Evolutionary conservation across 53 echinoderm and acorn worm species (phyloP).

Genomic region (Mesocentrotus franciscanus): DNA sequence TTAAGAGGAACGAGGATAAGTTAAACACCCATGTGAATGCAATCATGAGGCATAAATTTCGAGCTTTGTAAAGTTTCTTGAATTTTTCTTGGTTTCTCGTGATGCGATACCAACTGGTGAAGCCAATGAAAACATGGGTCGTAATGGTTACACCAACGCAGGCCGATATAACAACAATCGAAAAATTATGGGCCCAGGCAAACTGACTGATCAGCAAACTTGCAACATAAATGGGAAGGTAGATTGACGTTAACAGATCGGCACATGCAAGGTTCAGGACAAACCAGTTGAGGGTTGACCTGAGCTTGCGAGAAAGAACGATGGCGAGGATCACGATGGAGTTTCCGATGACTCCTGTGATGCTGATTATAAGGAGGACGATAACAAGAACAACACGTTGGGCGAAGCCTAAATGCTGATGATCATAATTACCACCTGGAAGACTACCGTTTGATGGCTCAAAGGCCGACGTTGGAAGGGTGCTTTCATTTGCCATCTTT

Average conservation of each 20-base stretch:
- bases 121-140: background rate
- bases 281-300: conserved; percentile 21
- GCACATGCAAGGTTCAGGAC: conserved; percentile 35
- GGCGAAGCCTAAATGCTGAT: background rate
- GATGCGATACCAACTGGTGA: conserved; percentile 27
- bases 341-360: conserved; percentile 5
- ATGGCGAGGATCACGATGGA: conserved; percentile 38
- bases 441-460: background rate
- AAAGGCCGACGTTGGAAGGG: background rate
- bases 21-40: background rate
- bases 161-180: no score
- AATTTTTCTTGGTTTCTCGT: background rate
- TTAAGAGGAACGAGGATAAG: background rate
- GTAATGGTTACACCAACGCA: background rate
- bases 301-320: conserved; percentile 41
- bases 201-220: background rate
- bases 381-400: background rate
- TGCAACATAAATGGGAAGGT: background rate
- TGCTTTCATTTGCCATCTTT: background rate
- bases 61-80: background rate
- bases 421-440: background rate
- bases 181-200: no score
- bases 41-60: conserved; percentile 12
- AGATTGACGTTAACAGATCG: background rate
- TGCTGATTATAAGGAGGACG: background rate